Base-by-base conservation (phyloP, 2,113 vertebrate species). In the Gymnorhina tibicen region DNA sequence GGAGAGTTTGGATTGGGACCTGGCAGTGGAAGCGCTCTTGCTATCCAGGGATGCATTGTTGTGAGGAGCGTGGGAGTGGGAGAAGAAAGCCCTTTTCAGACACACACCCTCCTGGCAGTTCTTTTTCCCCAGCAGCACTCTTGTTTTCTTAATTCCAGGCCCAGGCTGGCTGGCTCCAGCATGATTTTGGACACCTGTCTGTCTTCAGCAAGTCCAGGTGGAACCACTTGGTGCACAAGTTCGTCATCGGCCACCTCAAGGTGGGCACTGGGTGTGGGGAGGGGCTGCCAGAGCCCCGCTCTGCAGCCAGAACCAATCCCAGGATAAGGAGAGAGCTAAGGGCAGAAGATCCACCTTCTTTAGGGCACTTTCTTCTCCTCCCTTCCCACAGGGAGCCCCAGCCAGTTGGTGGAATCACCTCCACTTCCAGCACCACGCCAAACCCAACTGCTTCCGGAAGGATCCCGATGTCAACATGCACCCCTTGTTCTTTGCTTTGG, bases 361-460 rank as follows among this genome's bases (percentile, higher is more conserved):
- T 7, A 66, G 6, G 3, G 12, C 41, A 13, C 5, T 81, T 55
- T 62, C 22, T 58, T 90, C 68, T 87, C 62, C 27, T 58, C 16
- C 46, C 16, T 80, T 87, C 90, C 46, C 86, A 27, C 62, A 98
- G 98, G 98, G 98, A 58, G 98, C 98, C 19, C 98, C 98, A 2
- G 98, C 98, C 89, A 98, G 98, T 23, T 99, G 98, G 98, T 99
- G 98, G 98, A 98, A 99, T 73, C 98, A 99, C 73, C 27, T 98
- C 79, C 98, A 98, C 75, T 98, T 98, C 95, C 98, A 99, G 63
- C 98, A 99, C 86, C 98, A 99, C 0, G 98, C 98, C 60, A 98
- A 99, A 80, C 98, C 98, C 94, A 99, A 99, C 96, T 98, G 98
- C 94, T 98, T 98, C 95, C 97, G 94, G 49, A 99, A 98, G 94